These are phyloP conservation scores for Pemphigus obesinymphae DNA, from an alignment of 1,140 invertebrate genomes.

Conservation along the genomic window DNA sequence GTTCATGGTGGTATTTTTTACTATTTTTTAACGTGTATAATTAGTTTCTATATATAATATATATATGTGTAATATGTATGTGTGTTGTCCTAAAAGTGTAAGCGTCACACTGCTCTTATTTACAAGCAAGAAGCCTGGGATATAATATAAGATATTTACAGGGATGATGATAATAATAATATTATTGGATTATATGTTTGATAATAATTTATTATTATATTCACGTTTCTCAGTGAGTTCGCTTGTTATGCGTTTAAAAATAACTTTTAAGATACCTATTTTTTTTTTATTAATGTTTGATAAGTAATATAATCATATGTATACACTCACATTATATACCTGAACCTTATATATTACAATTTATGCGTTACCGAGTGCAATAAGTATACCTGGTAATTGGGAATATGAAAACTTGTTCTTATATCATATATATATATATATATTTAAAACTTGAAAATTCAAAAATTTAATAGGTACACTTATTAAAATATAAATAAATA, in stretches of 20 bases:
- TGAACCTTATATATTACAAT: too few species aligned
- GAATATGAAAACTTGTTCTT: too few species aligned
- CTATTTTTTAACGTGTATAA: too few species aligned
- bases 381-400: too few species aligned
- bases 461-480: too few species aligned
- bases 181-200: background rate
- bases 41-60: too few species aligned
- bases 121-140: conserved; percentile 15
- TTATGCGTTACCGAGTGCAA: too few species aligned
- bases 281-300: background rate
- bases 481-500: too few species aligned
- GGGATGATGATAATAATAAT: background rate
- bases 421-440: too few species aligned
- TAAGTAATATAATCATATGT: background rate
- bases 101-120: conserved; percentile 36
- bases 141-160: background rate
- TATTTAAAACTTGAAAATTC: too few species aligned
- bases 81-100: background rate
- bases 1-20: too few species aligned
- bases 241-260: background rate
- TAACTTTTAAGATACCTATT: too few species aligned
- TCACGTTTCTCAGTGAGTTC: conserved; percentile 42
- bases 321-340: background rate
- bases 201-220: background rate
- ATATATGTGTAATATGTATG: background rate